These are phyloP conservation scores for Ctenopoma multispine DNA, from an alignment of 2,797 vertebrate species.

Conservation along the genomic window DNA sequence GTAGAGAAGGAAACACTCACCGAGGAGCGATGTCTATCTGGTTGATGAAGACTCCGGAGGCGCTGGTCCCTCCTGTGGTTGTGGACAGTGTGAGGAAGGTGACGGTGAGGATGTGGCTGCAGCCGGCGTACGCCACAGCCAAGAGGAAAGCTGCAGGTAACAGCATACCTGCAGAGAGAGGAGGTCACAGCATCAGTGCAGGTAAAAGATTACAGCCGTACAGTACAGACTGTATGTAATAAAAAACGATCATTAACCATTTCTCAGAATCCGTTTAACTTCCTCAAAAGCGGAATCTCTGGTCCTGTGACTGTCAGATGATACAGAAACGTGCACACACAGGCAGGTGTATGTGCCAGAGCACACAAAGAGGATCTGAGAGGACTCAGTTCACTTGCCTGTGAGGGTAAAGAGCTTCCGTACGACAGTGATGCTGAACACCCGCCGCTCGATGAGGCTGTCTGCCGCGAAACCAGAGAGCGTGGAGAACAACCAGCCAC, in stretches of 20 bases:
- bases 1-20: too few species aligned
- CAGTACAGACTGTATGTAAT: too few species aligned
- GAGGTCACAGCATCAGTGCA: too few species aligned
- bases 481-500: slow-evolving; percentile 71
- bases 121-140: slow-evolving; percentile 78
- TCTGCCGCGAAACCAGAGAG: slow-evolving; percentile 85
- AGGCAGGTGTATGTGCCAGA: background rate
- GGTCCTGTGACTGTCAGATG: background rate
- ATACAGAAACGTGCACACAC: background rate
- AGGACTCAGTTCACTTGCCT: slow-evolving; percentile 51
- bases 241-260: background rate
- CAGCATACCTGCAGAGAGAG: slow-evolving; percentile 78
- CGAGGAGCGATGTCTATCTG: slow-evolving; percentile 89
- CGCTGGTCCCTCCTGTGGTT: slow-evolving; percentile 78
- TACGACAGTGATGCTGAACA: slow-evolving; percentile 83
- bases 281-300: background rate
- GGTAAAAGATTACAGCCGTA: too few species aligned
- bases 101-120: slow-evolving; percentile 75
- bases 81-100: slow-evolving; percentile 80
- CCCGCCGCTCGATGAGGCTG: slow-evolving; percentile 80
- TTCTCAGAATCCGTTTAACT: background rate
- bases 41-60: slow-evolving; percentile 88
- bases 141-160: slow-evolving; percentile 76
- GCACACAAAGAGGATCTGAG: background rate
- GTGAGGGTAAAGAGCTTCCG: slow-evolving; percentile 87